These are phyloP conservation scores for Drosophila trichaetosa DNA, from an alignment of 2,888 invertebrate genomes.

Conservation along the genomic window DNA sequence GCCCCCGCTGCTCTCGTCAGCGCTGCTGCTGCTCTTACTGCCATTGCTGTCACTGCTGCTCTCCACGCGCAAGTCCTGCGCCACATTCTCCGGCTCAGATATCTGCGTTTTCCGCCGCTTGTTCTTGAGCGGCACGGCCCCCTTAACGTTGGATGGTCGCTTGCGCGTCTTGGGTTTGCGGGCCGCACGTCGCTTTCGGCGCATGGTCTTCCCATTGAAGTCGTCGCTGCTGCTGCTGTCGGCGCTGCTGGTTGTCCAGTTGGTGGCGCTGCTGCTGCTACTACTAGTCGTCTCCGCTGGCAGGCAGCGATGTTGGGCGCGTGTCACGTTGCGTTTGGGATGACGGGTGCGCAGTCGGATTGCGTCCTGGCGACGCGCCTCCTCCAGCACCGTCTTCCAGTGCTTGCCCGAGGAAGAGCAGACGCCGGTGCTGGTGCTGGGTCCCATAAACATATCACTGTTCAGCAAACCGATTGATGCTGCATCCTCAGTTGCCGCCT, in stretches of 20 bases:
- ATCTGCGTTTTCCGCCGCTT: constrained; percentile 40
- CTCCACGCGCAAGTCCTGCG: not conserved
- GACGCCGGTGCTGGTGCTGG: constrained; percentile 81
- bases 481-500: not conserved
- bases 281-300: not conserved
- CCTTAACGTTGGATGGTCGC: constrained; percentile 9
- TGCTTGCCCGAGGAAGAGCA: constrained; percentile 70
- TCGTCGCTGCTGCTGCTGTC: constrained; percentile 25
- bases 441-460: constrained; percentile 77
- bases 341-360: constrained; percentile 33
- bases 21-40: constrained; percentile 22
- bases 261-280: constrained; percentile 29
- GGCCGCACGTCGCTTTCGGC: constrained; percentile 36
- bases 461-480: constrained; percentile 5
- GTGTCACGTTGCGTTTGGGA: constrained; percentile 39
- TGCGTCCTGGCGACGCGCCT: constrained; percentile 58
- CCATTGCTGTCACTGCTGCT: constrained; percentile 27
- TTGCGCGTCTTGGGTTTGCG: constrained; percentile 41
- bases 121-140: constrained; percentile 6
- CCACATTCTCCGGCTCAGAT: constrained; percentile 6
- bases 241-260: constrained; percentile 2
- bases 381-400: constrained; percentile 59
- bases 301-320: constrained; percentile 25
- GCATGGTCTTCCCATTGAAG: not conserved
- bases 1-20: constrained; percentile 8